phyloP scores from a whole-genome alignment of 2,113 vertebrate genomes.

The Platanista minor region DNA sequence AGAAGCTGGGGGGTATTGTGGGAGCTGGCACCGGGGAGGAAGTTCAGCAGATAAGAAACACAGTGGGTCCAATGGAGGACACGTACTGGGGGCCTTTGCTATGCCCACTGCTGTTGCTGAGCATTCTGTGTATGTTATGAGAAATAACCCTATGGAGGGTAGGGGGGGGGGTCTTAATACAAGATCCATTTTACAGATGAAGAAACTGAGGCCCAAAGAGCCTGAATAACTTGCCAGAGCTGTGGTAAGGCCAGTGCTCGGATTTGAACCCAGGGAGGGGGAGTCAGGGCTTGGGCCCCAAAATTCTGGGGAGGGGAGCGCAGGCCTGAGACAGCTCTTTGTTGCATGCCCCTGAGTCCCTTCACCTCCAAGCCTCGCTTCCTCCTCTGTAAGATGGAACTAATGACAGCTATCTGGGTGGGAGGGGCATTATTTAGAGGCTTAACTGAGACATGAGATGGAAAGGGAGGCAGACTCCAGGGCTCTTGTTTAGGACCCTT shows the following conservation, averaged over 20 bases:
- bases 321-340: background rate
- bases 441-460: background rate
- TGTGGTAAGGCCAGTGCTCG: background rate
- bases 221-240: background rate
- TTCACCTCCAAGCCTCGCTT: background rate
- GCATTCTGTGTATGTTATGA: background rate
- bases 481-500: background rate
- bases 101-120: background rate
- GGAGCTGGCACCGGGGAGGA: background rate
- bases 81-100: fast-evolving
- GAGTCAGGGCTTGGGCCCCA: background rate
- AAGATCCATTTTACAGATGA: background rate
- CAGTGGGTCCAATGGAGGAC: fast-evolving
- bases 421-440: background rate
- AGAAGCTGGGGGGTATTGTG: background rate
- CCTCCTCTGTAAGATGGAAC: background rate
- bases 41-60: background rate
- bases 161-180: background rate
- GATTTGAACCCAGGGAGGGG: background rate
- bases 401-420: background rate
- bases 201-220: background rate
- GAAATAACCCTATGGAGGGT: background rate
- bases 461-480: background rate
- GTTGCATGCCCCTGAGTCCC: background rate
- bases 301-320: background rate